phyloP scores from a whole-genome alignment of 30 jellyfish, hydroid and myxozoan genomes.

The Hydractinia echinata region DNA sequence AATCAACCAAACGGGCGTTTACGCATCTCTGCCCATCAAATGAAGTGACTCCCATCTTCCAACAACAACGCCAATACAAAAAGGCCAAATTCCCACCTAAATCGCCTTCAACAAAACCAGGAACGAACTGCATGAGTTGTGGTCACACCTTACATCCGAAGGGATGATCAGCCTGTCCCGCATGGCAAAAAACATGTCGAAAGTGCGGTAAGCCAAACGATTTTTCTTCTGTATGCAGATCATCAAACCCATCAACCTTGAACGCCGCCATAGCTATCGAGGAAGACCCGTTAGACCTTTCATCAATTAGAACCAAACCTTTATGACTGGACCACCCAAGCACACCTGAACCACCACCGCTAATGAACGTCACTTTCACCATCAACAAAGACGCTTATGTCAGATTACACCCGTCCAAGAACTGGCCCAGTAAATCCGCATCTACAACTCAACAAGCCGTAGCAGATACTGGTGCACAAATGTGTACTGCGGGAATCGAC shows the following conservation, averaged over 20 bases:
- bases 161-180: constrained; percentile 14
- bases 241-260: not conserved
- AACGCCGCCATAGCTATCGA: not conserved
- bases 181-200: not conserved
- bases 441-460: not conserved
- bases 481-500: constrained; percentile 20
- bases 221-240: constrained; percentile 6
- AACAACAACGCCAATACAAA: not conserved
- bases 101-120: not conserved
- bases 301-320: not conserved
- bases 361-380: not conserved
- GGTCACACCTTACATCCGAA: constrained; percentile 5
- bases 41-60: not conserved
- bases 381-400: not conserved
- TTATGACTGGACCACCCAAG: not conserved
- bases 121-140: not conserved
- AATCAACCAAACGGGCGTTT: not conserved
- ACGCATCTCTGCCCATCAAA: not conserved
- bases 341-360: constrained; percentile 5
- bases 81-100: not conserved
- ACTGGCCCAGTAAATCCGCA: not conserved
- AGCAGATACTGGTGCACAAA: constrained; percentile 39
- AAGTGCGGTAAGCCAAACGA: constrained; percentile 8
- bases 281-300: too few species aligned
- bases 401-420: not conserved